A percentile compares a stretch with the other conserved stretches of the same genome.
Evolutionary conservation across 2,888 invertebrate genomes (phyloP).

Genomic region (Capitulum mitella): DNA sequence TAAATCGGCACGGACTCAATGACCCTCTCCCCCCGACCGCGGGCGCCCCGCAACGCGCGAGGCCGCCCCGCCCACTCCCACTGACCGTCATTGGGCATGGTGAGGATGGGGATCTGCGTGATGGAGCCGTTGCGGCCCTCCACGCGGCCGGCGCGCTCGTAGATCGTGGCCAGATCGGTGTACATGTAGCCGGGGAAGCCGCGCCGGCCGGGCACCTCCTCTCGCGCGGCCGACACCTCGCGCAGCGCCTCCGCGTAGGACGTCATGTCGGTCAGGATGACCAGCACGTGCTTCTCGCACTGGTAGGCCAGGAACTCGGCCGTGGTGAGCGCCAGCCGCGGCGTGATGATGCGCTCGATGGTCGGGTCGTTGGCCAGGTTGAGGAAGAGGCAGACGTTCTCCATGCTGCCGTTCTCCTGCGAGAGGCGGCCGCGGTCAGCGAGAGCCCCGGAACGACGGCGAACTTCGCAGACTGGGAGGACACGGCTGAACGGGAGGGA

Average conservation of each 20-base stretch:
- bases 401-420: conserved; percentile 85
- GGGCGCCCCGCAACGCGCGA: too few relatives aligned
- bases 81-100: conserved; percentile 93
- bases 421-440: too few relatives aligned
- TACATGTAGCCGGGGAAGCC: conserved; percentile 99
- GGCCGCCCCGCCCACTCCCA: not conserved
- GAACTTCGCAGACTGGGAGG: too few relatives aligned
- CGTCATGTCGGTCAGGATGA: conserved; percentile 98
- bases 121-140: conserved; percentile 80
- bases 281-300: conserved; percentile 98
- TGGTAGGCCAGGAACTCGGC: conserved; percentile 99
- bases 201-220: conserved; percentile 98
- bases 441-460: too few relatives aligned
- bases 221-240: conserved; percentile 93
- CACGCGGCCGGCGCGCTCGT: conserved; percentile 92
- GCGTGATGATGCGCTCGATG: conserved; percentile 99
- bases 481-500: too few relatives aligned
- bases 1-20: too few relatives aligned
- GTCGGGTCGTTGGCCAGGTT: conserved; percentile 99
- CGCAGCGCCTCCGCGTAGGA: conserved; percentile 99
- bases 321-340: conserved; percentile 92
- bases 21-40: too few relatives aligned
- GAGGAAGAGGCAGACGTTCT: conserved; percentile 98
- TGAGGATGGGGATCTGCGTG: conserved; percentile 98
- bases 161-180: conserved; percentile 99